Evolutionary conservation across 1,140 invertebrate species (phyloP), one percentile per base, ranked within the genome.

Genomic region (Pemphigus obesinymphae): DNA sequence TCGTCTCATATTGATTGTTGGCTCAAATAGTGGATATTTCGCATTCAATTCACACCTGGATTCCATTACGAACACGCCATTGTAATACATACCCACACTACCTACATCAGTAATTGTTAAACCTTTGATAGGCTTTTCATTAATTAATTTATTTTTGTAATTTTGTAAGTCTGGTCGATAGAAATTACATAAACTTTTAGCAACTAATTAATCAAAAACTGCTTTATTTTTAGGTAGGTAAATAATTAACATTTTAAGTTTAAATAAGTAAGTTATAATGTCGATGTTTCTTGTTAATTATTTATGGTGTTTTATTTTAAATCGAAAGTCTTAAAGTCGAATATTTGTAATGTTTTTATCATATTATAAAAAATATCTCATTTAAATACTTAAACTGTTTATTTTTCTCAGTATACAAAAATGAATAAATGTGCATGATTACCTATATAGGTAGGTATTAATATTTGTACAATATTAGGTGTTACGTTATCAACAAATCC

Each of bases 1-100:
- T 37, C 5, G 50, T 37, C 17, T n/a, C 6, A 55, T 78, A 78
- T 55, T 78, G 50, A 78, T 58, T 78, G 34, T 78, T 37, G 17
- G n/a, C 11, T 37, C 2, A n/a, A n/a, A 78, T 6, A 45, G 40
- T 43, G 40, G n/a, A n/a, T 23, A 5, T 70, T 58, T 78, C 6
- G 13, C 4, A 26, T 34, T 78, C 20, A 3, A 40, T 78, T 78
- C n/a, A 17, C 17, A 75, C 45, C 72, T 75, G 72, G 34, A 34
- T 34, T 50, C 2, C 13, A 53, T 75, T 75, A 53, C 29, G 17
- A 40, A 40, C 10, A 40, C 17, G 17, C 3, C 7, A 34, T 34
- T 73, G 26, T 45, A 7, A 13, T 45, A 11, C 8, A 11, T 11
- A 45, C 43, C 10, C 43, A 6, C 10, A 13, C 43, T 45, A 11